These are phyloP conservation scores for Thaumetopoea pityocampa DNA, from an alignment of 1,140 invertebrate species.

Conservation along the genomic window DNA sequence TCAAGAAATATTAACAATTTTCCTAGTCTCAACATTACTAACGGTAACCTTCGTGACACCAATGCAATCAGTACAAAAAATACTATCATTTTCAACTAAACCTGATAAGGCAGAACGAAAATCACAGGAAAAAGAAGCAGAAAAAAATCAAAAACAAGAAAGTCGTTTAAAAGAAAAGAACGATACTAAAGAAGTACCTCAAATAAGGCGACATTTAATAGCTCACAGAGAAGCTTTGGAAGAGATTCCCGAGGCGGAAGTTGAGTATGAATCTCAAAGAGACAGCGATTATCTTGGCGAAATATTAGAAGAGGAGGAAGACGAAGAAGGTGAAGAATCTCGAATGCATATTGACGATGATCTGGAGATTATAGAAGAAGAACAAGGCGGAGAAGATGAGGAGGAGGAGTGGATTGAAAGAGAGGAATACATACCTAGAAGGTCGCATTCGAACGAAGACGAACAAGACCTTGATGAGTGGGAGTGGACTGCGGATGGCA, in stretches of 20 bases:
- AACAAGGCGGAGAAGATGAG: conserved; percentile 49
- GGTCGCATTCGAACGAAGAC: conserved; percentile 38
- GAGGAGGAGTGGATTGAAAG: conserved; percentile 42
- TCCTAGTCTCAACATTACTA: conserved; percentile 77
- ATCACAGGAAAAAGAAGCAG: conserved; percentile 13
- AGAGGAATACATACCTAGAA: conserved; percentile 31
- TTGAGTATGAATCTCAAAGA: conserved; percentile 62
- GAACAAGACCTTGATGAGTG: conserved; percentile 64
- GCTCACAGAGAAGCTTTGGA: conserved; percentile 62
- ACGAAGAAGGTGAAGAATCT: conserved; percentile 26
- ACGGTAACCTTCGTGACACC: conserved; percentile 82
- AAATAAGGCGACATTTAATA: conserved; percentile 39
- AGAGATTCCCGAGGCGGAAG: conserved; percentile 61
- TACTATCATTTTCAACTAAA: conserved; percentile 44
- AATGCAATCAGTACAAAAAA: conserved; percentile 81
- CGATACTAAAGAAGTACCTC: conserved; percentile 24
- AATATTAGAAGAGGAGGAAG: conserved; percentile 70
- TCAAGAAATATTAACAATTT: conserved; percentile 53
- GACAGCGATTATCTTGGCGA: conserved; percentile 57
- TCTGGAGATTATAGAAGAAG: conserved; percentile 47
- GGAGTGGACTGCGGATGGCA: conserved; percentile 63
- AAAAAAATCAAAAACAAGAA: conserved; percentile 17
- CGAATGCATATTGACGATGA: conserved; percentile 41
- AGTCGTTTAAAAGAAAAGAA: conserved; percentile 18
- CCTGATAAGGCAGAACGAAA: conserved; percentile 21